phyloP scores from a whole-genome alignment of 2,797 vertebrate species.

The Pangasius sanitwongsei region DNA sequence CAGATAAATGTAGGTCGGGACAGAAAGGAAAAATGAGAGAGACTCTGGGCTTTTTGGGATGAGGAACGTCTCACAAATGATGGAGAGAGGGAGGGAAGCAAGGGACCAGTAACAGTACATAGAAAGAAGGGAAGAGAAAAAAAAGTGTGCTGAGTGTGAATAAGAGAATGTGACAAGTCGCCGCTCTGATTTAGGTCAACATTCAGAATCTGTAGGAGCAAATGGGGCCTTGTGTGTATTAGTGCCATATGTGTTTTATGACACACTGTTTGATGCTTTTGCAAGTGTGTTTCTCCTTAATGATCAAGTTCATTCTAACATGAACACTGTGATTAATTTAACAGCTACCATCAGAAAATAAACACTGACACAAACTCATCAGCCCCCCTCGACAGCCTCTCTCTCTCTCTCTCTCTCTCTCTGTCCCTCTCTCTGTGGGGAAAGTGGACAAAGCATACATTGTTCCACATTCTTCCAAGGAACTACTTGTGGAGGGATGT shows the following conservation, averaged over 20 bases:
- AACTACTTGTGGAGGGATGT: constrained; percentile 66
- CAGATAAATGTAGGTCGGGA: constrained; percentile 1
- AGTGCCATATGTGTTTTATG: constrained; percentile 42
- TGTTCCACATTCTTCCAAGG: constrained; percentile 69
- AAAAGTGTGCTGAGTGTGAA: constrained; percentile 73
- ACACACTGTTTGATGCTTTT: background rate
- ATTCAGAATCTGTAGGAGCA: constrained; percentile 70
- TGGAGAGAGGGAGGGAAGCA: background rate
- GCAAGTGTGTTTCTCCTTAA: constrained; percentile 61
- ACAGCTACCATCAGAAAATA: constrained; percentile 48
- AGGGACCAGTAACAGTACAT: constrained; percentile 40
- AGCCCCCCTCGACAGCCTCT: constrained; percentile 22
- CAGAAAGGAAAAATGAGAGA: constrained; percentile 17
- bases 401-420: constrained; percentile 28
- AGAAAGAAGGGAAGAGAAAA: constrained; percentile 47
- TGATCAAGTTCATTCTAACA: constrained; percentile 75
- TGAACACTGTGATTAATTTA: constrained; percentile 76
- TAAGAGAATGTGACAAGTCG: constrained; percentile 79
- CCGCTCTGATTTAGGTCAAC: constrained; percentile 76
- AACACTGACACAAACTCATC: constrained; percentile 51
- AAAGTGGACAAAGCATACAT: constrained; percentile 71
- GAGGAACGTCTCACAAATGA: background rate
- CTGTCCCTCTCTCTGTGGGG: constrained; percentile 47
- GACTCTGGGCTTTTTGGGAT: background rate
- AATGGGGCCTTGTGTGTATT: constrained; percentile 54